A percentile compares a stretch with the other conserved stretches of the same genome.
phyloP scores from a whole-genome alignment of 2,113 vertebrate genomes.

The Odontophorus gujanensis region DNA sequence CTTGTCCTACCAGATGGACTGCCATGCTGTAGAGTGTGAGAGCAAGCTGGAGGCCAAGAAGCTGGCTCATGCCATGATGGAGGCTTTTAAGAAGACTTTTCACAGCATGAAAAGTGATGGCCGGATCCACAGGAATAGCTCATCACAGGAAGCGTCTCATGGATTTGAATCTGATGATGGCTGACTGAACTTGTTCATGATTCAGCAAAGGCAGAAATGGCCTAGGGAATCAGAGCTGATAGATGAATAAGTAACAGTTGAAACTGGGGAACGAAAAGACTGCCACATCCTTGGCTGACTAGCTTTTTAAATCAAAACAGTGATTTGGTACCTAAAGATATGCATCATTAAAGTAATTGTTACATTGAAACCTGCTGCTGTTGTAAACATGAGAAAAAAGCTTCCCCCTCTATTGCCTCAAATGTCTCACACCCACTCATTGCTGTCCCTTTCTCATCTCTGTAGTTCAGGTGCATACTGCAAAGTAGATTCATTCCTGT shows the following conservation, averaged over 20 bases:
- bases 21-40: slow-evolving; percentile 97
- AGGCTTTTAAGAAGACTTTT: slow-evolving; percentile 99
- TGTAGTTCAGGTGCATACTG: slow-evolving; percentile 23
- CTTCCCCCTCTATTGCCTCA: not conserved
- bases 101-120: slow-evolving; percentile 98
- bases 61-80: slow-evolving; percentile 99
- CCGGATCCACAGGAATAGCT: slow-evolving; percentile 93
- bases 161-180: slow-evolving; percentile 91
- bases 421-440: not conserved
- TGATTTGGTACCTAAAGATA: slow-evolving; percentile 80
- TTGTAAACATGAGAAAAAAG: slow-evolving; percentile 73
- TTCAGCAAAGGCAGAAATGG: slow-evolving; percentile 71
- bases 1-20: slow-evolving; percentile 99
- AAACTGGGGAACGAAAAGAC: slow-evolving; percentile 74
- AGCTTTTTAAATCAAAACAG: slow-evolving; percentile 80
- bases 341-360: slow-evolving; percentile 77
- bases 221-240: slow-evolving; percentile 75
- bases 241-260: slow-evolving; percentile 68
- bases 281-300: slow-evolving; percentile 77
- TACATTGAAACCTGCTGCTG: slow-evolving; percentile 82
- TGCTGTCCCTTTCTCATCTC: not conserved
- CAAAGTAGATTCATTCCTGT: slow-evolving; percentile 39
- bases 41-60: slow-evolving; percentile 98
- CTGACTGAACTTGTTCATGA: slow-evolving; percentile 67
- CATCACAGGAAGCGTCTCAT: slow-evolving; percentile 89